Evolutionary conservation across 2,113 vertebrate species (phyloP).

Genomic region (Dicrurus megarhynchus): DNA sequence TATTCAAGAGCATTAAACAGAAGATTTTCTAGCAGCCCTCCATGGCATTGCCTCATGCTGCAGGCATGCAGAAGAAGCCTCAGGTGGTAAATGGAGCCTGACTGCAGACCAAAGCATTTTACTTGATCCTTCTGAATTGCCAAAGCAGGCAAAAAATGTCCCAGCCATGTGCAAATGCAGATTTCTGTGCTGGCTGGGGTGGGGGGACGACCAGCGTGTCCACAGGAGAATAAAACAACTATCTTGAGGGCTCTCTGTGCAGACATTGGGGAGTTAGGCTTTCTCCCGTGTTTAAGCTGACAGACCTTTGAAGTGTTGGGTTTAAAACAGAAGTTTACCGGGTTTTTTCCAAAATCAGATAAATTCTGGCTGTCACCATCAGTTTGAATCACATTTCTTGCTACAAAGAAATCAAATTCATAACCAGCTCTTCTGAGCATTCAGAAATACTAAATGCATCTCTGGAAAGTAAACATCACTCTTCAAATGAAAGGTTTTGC

Average conservation of each 20-base stretch:
- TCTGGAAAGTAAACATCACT: background rate
- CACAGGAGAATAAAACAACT: background rate
- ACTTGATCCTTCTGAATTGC: background rate
- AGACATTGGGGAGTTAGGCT: accelerated
- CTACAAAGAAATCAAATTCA: background rate
- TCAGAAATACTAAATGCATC: background rate
- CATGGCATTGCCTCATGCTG: accelerated
- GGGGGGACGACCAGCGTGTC: background rate
- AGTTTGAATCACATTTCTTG: background rate
- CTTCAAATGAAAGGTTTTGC: background rate
- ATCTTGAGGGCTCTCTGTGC: background rate
- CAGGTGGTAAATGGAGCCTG: background rate
- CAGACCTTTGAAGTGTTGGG: background rate
- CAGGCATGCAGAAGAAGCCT: background rate
- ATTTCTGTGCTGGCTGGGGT: background rate
- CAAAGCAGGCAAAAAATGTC: background rate
- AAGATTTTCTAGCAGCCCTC: background rate
- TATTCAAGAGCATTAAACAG: background rate
- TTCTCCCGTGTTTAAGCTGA: background rate
- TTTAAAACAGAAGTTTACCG: background rate
- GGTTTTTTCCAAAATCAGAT: background rate
- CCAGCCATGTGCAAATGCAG: background rate
- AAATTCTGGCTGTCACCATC: background rate
- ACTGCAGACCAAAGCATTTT: background rate
- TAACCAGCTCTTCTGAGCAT: background rate